Percentiles rank a stretch among this genome's conserved stretches.
phyloP scores from a whole-genome alignment of 1,140 invertebrate genomes.

The Uloborus diversus region DNA sequence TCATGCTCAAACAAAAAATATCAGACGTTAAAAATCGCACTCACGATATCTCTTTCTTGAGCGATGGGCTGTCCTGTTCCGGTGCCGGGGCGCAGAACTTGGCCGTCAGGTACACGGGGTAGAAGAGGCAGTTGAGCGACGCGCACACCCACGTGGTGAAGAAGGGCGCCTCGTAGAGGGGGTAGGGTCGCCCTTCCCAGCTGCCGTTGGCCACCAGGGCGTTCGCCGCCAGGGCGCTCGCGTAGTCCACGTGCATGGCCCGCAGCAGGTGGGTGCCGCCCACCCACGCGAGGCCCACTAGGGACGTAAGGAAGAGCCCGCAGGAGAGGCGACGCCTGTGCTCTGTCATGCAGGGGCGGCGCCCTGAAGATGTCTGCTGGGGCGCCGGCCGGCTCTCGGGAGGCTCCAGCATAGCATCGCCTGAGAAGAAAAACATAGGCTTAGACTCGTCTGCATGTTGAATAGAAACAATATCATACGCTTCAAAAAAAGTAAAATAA shows the following conservation, averaged over 20 bases:
- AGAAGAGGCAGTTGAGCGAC: constrained; percentile 89
- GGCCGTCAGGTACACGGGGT: constrained; percentile 84
- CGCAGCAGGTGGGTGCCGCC: constrained; percentile 88
- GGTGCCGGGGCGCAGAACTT: constrained; percentile 66
- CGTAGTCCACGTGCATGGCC: constrained; percentile 56
- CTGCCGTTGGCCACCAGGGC: constrained; percentile 10
- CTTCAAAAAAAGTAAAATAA: not conserved
- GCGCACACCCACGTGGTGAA: constrained; percentile 95
- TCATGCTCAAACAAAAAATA: no score
- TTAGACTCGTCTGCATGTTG: no score
- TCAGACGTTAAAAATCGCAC: no score
- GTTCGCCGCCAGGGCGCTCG: constrained; percentile 14
- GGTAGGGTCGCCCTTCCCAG: not conserved
- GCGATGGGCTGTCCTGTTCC: constrained; percentile 45
- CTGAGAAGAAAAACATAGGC: not conserved
- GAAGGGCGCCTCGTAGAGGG: constrained; percentile 83
- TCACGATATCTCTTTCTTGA: constrained; percentile 50
- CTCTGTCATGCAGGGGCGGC: constrained; percentile 57
- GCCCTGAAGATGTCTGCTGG: constrained; percentile 11
- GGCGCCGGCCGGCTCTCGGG: not conserved
- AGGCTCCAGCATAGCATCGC: constrained; percentile 42
- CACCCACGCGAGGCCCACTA: constrained; percentile 85
- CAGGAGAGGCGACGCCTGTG: constrained; percentile 77
- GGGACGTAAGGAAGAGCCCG: constrained; percentile 83
- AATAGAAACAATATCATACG: no score